Evolutionary conservation across 2,797 vertebrate genomes (phyloP).

Genomic region (Typhlichthys eigenmanni): DNA sequence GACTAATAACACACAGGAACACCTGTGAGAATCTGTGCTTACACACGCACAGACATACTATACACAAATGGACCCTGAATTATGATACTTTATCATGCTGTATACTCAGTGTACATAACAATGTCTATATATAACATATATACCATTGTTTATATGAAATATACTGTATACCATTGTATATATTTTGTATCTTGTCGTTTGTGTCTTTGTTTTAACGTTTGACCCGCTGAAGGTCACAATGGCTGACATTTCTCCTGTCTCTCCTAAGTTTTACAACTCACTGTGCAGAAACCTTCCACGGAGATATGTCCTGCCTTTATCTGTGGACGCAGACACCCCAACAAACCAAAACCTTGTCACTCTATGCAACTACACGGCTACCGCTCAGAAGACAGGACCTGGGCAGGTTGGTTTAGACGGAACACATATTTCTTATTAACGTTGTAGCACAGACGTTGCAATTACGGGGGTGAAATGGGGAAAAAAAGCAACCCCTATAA

Average conservation of each 20-base stretch:
- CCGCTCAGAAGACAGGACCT: constrained; percentile 75
- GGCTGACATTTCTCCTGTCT: constrained; percentile 31
- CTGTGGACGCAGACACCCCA: constrained; percentile 68
- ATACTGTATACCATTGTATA: no score
- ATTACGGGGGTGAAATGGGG: constrained; percentile 21
- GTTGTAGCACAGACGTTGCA: background rate
- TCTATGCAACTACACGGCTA: constrained; percentile 77
- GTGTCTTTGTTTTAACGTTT: constrained; percentile 13
- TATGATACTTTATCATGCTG: no score
- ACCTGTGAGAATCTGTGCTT: no score
- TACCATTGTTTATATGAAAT: no score
- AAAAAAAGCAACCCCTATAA: constrained; percentile 40
- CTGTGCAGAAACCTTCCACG: constrained; percentile 80
- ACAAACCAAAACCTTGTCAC: constrained; percentile 80
- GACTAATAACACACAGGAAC: no score
- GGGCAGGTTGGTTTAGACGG: constrained; percentile 73
- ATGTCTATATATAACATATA: no score
- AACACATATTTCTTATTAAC: constrained; percentile 14
- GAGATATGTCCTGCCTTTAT: constrained; percentile 88
- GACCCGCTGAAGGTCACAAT: background rate
- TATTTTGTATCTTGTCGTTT: no score
- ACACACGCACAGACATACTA: no score
- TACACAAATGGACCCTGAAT: no score
- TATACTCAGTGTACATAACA: no score
- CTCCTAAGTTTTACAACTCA: constrained; percentile 79